These are phyloP conservation scores for Plestiodon gilberti DNA, from an alignment of 2,113 vertebrate species.

Conservation along the genomic window DNA sequence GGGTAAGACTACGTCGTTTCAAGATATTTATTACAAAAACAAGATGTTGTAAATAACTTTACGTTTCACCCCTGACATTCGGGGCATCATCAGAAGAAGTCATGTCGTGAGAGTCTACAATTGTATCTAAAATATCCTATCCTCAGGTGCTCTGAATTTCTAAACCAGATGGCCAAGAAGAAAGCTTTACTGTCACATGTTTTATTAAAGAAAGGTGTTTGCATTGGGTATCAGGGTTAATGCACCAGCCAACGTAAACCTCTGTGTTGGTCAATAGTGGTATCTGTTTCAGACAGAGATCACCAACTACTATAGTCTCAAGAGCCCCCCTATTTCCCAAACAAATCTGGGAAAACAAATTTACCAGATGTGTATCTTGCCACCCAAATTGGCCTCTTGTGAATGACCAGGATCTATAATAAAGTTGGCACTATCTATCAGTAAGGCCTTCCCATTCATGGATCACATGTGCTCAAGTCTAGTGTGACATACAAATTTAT, in stretches of 20 bases:
- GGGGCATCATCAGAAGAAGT: no score
- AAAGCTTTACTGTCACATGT: neutral
- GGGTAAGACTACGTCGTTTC: no score
- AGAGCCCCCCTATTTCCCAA: neutral
- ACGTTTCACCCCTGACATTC: no score
- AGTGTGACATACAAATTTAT: neutral
- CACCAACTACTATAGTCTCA: neutral
- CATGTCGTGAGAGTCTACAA: no score
- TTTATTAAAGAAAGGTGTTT: constrained; percentile 21
- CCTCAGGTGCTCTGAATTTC: constrained; percentile 3
- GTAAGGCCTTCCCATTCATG: neutral
- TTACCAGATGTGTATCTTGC: neutral
- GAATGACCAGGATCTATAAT: neutral
- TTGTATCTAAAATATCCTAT: constrained; percentile 26
- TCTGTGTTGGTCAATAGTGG: neutral
- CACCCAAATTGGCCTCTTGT: neutral
- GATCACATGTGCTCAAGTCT: no score
- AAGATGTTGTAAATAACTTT: no score
- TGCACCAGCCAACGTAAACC: neutral
- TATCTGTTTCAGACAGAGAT: neutral
- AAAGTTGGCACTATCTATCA: neutral
- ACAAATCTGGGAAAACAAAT: neutral
- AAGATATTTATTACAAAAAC: no score
- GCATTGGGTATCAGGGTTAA: constrained; percentile 35
- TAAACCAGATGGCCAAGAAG: neutral